Base-by-base conservation (phyloP, 2,113 vertebrate species). In the Caracal caracal region DNA sequence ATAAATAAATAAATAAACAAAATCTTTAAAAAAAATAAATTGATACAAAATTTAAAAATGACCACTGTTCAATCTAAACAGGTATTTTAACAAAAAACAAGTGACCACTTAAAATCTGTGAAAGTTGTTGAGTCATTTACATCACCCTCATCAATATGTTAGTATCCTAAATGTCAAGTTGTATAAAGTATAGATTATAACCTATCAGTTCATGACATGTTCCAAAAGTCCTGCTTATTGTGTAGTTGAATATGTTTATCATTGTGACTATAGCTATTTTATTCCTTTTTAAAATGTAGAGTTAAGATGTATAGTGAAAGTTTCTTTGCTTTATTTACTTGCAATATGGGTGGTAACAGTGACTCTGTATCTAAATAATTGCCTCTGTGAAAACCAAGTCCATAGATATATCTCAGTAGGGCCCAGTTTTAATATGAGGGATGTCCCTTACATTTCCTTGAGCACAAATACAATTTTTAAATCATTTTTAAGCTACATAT, bases 71-170 rank as follows among this genome's bases (percentile, higher is more conserved):
- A 75, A n/a, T 47, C 26, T 95, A 82, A 80, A 70, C 49, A 97
- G 56, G 1, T 26, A 93, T 76, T 98, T 76, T 59, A 76, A 95
- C 15, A 94, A 53, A 91, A 90, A 87, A 7, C 71, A 92, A 92
- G 53, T 51, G 86, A 15, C 6, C 94, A 30, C 79, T 97, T 84
- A n/a, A 97, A 90, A 53, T 30, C 37, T 98, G 83, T 96, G 5
- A 3, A 95, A 66, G 24, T 68, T 88, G 76, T 76, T 94, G 81
- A 80, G 53, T 56, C 88, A 79, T 65, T 61, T 28, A 49, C 2
- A 88, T 97, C 61, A 95, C 0, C 22, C 1, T 68, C 9, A 87
- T 35, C 56, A 90, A 51, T 87, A 68, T 89, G 93, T 88, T 94
- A 76, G 88, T 53, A 10, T 88, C 47, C 47, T 95, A 90, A 90